Conservation (phyloP, 2,113 vertebrate species). For the Ctenodactylus gundi region DNA sequence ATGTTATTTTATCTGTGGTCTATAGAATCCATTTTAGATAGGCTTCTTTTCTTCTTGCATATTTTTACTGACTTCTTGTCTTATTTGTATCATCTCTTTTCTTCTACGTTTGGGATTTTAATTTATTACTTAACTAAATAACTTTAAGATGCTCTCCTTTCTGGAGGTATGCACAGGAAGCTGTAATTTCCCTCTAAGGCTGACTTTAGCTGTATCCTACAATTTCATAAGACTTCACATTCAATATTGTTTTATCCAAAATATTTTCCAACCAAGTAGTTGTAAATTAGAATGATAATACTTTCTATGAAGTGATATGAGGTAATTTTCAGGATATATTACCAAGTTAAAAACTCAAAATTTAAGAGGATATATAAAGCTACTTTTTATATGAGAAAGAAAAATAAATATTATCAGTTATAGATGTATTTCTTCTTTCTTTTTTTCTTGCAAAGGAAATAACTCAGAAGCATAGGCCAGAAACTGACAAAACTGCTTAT, state of each 20-base stretch:
- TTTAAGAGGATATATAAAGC: neutral
- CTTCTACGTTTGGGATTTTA: neutral
- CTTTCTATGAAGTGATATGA: constrained; percentile 3
- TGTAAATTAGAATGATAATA: neutral
- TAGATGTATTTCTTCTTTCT: neutral
- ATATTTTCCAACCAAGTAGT: neutral
- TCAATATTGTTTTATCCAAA: neutral
- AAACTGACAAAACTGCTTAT: neutral
- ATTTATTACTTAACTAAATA: neutral
- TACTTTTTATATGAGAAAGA: neutral
- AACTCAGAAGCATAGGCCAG: constrained; percentile 27
- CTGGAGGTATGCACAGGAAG: neutral
- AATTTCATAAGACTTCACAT: constrained; percentile 1
- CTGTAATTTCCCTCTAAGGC: neutral
- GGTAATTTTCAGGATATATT: neutral
- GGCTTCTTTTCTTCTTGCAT: neutral
- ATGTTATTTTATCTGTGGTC: neutral
- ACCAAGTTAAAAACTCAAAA: constrained; percentile 12
- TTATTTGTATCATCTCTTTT: neutral
- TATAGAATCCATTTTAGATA: neutral
- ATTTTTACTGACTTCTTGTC: neutral
- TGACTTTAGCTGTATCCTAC: neutral
- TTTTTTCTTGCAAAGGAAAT: neutral
- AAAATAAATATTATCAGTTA: neutral
- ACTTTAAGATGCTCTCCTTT: neutral